Evolutionary conservation across 2,797 vertebrate genomes (phyloP).

Genomic region (Alosa sapidissima): DNA sequence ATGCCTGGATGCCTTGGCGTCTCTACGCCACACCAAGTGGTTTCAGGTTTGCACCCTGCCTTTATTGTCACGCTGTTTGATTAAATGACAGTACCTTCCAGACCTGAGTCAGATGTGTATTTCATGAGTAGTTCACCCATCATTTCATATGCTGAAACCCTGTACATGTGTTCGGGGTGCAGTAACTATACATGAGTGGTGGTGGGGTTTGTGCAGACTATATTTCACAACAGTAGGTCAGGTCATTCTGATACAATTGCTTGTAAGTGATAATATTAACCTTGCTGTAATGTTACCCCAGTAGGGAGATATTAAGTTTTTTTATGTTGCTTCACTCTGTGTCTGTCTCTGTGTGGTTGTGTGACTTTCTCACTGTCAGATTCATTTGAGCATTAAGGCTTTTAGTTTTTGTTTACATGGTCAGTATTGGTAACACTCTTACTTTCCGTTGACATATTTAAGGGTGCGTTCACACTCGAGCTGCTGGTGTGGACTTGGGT

Average conservation of each 20-base stretch:
- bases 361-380: background rate
- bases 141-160: background rate
- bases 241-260: background rate
- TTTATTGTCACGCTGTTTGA: slow-evolving; percentile 75
- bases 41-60: slow-evolving; percentile 99
- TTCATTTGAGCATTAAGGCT: background rate
- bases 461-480: no score
- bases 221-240: background rate
- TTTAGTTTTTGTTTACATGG: background rate
- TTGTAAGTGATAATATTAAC: background rate
- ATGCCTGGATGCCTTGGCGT: slow-evolving; percentile 99
- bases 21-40: slow-evolving; percentile 99
- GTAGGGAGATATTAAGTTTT: background rate
- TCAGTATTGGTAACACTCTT: background rate
- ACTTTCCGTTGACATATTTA: background rate
- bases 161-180: background rate
- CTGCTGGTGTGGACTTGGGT: no score
- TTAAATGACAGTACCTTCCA: background rate
- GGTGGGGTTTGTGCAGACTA: background rate
- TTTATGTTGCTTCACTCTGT: background rate
- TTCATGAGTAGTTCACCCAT: slow-evolving; percentile 15
- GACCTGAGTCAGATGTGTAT: slow-evolving; percentile 6
- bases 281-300: background rate
- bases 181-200: background rate
- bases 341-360: background rate